phyloP scores from a whole-genome alignment of 1,140 invertebrate genomes.

The Geopemphigus sp. region DNA sequence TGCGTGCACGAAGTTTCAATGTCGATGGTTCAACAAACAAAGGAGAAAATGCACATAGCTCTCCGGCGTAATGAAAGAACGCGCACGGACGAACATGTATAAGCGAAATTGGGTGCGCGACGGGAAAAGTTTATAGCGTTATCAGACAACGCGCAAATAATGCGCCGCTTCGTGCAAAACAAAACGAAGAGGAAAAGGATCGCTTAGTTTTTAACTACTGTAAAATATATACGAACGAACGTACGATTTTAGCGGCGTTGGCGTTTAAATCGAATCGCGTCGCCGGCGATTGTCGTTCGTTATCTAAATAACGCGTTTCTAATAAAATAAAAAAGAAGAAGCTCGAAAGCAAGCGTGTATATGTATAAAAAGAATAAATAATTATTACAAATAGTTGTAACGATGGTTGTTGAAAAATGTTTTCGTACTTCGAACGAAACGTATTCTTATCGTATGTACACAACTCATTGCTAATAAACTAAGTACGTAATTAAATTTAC shows the following conservation, averaged over 20 bases:
- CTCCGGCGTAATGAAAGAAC: not conserved
- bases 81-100: too few species aligned
- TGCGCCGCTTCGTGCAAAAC: not conserved
- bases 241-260: too few species aligned
- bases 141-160: not conserved
- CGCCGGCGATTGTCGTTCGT: not conserved
- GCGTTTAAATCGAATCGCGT: not conserved
- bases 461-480: not conserved
- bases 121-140: too few species aligned
- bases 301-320: not conserved
- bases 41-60: not conserved
- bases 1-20: not conserved
- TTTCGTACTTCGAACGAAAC: not conserved
- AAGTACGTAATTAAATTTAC: not conserved
- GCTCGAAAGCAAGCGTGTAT: not conserved
- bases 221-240: not conserved
- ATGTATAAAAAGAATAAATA: not conserved
- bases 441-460: not conserved
- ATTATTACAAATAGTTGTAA: not conserved
- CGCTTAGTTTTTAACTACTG: too few species aligned
- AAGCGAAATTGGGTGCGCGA: too few species aligned
- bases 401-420: not conserved
- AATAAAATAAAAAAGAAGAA: slow-evolving; percentile 18
- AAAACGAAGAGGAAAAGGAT: too few species aligned
- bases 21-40: not conserved